These are phyloP conservation scores for Paedocypris sp. DNA, from an alignment of 2,113 vertebrate genomes.

Conservation along the genomic window DNA sequence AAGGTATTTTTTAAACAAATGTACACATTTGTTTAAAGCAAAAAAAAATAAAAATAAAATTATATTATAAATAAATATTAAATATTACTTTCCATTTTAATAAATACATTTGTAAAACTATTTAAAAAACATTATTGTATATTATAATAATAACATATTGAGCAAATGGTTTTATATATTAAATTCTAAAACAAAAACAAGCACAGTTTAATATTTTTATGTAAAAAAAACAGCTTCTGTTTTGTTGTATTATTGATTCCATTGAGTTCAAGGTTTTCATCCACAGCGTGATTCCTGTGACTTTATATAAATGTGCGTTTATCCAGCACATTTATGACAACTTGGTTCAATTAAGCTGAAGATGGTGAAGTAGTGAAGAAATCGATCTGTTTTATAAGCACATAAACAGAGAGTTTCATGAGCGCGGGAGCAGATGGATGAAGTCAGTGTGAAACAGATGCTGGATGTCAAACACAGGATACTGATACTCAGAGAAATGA, in stretches of 20 bases:
- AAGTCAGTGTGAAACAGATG: conserved; percentile 48
- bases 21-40: not conserved
- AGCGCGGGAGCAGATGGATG: conserved; percentile 45
- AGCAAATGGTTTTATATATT: too few species aligned
- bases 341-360: conserved; percentile 35
- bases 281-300: too few species aligned
- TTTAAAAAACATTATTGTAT: not conserved
- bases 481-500: conserved; percentile 48
- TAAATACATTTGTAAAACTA: not conserved
- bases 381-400: conserved; percentile 34
- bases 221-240: too few species aligned
- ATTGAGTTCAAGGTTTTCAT: not conserved
- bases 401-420: conserved; percentile 25
- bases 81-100: not conserved
- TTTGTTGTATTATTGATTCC: too few species aligned
- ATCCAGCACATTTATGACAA: not conserved
- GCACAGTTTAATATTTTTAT: too few species aligned
- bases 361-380: conserved; percentile 25
- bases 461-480: conserved; percentile 58
- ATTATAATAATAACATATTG: too few species aligned
- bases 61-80: not conserved
- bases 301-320: conserved; percentile 13
- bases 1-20: too few species aligned
- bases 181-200: too few species aligned
- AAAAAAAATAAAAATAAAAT: not conserved